Base-by-base conservation (phyloP, 2,797 vertebrate genomes). In the Florisuga fusca region DNA sequence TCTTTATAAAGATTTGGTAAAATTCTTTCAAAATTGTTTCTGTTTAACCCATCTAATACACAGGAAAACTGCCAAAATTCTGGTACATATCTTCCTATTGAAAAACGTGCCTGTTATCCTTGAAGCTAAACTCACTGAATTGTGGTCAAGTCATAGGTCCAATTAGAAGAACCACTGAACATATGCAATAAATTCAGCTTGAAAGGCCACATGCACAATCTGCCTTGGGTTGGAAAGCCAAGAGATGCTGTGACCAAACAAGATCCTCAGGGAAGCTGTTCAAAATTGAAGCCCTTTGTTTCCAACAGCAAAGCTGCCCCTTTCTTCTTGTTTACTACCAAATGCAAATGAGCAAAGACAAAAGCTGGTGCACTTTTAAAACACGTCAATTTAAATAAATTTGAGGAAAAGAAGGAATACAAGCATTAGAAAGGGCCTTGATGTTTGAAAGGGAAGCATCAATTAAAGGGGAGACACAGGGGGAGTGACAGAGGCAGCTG, bases 151-250 rank as follows among this genome's bases (percentile, higher is more conserved):
- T 93, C 63, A 48, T 81, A 89, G 92, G 95, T 96, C 84, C 94
- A 96, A 93, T 97, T 96, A 97, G 85, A 91, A 95, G 93, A 96
- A 93, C 79, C 92, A 95, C 57, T 97, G 96, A 97, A 67, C 93
- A 93, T 78, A 58, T 73, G 87, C 93, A 97, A 78, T 97, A 96
- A 97, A 97, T 97, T 97, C 95, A 94, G 95, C 90, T 95, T 97
- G 97, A 97, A 97, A 95, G 94, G 87, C 91, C 95, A 95, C 94
- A 94, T 93, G 95, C 87, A 94, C 92, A 97, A 87, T 95, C 85
- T 94, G 96, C 97, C 95, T 95, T 96, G 87, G 96, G 96, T 96
- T 85, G 84, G 76, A 92, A 96, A 96, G 84, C 90, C 95, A 96
- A 93, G 94, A 92, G 89, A 93, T 53, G 92, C 85, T 93, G 83